Evolutionary conservation across 30 jellyfish, hydroid and myxozoan species (phyloP), one percentile per base, ranked within the genome.

Genomic region (Euphysa ruthae): DNA sequence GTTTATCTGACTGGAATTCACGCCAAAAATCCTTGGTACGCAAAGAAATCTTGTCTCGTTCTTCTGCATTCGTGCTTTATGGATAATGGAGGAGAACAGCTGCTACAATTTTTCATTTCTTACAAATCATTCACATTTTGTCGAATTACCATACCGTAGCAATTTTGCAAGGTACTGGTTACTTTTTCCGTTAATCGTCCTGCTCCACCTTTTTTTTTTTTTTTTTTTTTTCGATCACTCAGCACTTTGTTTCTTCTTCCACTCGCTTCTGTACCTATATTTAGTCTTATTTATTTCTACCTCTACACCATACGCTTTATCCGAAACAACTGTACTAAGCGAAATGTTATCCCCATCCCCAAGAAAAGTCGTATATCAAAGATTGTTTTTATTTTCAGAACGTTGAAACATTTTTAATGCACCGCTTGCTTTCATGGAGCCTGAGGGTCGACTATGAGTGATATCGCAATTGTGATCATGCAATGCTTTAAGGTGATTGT

Each of bases 331-430:
- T n/a, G 28, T 46, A 10, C 7, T 46, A 46, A n/a, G 23, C 18
- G 10, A 46, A 46, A 25, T 2, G 23, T 29, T 46, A 46, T 46
- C 8, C 2, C 8, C 60, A 46, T 46, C 60, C 18, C 60, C 60
- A 46, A 46, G 60, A 46, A n/a, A 46, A n/a, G 60, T 46, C 28
- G 60, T 46, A 46, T 46, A 46, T 29, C 60, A n/a, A n/a, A 46
- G 23, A 46, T 46, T 46, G 60, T 46, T 46, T 46, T 46, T 46
- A 4, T 46, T n/a, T 46, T 46, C 60, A 46, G 60, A 46, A 46
- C 60, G 23, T n/a, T 46, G 60, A 46, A 46, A 46, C 18, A 46
- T 5, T 46, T 46, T 46, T 46, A 46, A 46, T 5, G 23, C 60
- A 46, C 60, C 60, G 23, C 60, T 46, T 38, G 60, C 2, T 46